Evolutionary conservation across 1,140 invertebrate species (phyloP).

Genomic region (Microplitis demolitor): DNA sequence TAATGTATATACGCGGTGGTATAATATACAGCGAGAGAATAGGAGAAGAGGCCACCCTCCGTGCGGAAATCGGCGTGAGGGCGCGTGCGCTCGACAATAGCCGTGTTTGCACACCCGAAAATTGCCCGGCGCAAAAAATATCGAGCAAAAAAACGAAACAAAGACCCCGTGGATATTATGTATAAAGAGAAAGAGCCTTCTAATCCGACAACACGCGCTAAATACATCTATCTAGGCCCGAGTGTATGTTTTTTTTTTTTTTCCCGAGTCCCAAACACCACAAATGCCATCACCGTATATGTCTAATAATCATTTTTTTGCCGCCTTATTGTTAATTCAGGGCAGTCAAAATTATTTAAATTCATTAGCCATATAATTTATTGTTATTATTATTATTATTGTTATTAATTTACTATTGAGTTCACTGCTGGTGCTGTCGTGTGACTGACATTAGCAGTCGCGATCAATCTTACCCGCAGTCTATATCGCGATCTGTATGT

Average conservation of each 20-base stretch:
- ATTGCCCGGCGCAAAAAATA: slow-evolving; percentile 30
- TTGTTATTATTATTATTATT: not conserved
- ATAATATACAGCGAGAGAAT: not conserved
- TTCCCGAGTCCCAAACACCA: not conserved
- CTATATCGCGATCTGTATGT: slow-evolving; percentile 12
- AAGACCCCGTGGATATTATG: slow-evolving; percentile 5
- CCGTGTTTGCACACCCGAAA: slow-evolving; percentile 35
- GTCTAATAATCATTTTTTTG: no score
- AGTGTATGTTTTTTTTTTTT: slow-evolving; percentile 22
- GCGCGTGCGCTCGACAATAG: slow-evolving; percentile 30
- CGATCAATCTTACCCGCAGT: not conserved
- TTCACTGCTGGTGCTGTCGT: no score
- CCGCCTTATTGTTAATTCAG: not conserved
- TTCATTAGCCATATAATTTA: slow-evolving; percentile 11
- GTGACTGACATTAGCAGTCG: no score
- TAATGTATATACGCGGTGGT: not conserved
- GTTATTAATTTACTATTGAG: no score
- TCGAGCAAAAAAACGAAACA: slow-evolving; percentile 25
- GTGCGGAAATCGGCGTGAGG: slow-evolving; percentile 33
- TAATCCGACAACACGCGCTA: slow-evolving; percentile 27
- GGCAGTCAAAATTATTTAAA: slow-evolving; percentile 9
- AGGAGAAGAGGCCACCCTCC: slow-evolving; percentile 23
- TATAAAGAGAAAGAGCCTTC: slow-evolving; percentile 15
- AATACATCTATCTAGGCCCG: slow-evolving; percentile 13
- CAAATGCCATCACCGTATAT: no score